Evolutionary conservation across 2,113 vertebrate species (phyloP).

Genomic region (Enhydra lutris): DNA sequence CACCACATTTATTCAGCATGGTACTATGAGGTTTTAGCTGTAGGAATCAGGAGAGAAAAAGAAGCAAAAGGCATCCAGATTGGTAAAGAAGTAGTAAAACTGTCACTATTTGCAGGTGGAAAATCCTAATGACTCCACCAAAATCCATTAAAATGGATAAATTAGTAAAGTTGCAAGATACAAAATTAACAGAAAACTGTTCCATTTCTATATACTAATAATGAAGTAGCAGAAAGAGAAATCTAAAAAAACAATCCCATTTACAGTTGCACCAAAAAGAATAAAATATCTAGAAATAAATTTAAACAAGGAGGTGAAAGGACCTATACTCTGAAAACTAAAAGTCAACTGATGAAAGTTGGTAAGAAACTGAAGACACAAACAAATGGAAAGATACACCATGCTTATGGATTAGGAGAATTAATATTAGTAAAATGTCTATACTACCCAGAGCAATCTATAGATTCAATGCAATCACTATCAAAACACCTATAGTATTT

Average conservation of each 20-base stretch:
- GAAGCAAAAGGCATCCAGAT: background rate
- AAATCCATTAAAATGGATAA: background rate
- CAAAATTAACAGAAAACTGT: background rate
- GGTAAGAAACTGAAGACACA: background rate
- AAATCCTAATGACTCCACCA: background rate
- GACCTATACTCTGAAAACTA: background rate
- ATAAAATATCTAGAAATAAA: background rate
- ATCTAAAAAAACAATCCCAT: background rate
- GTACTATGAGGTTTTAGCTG: background rate
- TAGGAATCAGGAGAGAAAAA: background rate
- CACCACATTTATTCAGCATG: background rate
- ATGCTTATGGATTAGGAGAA: background rate
- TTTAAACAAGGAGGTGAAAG: background rate
- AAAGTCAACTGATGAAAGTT: background rate
- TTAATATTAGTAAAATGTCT: background rate
- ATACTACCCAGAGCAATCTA: background rate
- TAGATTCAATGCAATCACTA: background rate
- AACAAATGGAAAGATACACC: background rate
- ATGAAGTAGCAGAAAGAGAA: background rate
- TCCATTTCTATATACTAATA: background rate
- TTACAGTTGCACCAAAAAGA: background rate
- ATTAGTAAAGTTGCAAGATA: background rate
- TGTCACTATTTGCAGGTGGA: background rate
- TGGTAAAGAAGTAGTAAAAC: background rate
- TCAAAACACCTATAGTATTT: background rate